Base-by-base conservation (phyloP, 2,113 vertebrate species). In the Oryzias javanicus region DNA sequence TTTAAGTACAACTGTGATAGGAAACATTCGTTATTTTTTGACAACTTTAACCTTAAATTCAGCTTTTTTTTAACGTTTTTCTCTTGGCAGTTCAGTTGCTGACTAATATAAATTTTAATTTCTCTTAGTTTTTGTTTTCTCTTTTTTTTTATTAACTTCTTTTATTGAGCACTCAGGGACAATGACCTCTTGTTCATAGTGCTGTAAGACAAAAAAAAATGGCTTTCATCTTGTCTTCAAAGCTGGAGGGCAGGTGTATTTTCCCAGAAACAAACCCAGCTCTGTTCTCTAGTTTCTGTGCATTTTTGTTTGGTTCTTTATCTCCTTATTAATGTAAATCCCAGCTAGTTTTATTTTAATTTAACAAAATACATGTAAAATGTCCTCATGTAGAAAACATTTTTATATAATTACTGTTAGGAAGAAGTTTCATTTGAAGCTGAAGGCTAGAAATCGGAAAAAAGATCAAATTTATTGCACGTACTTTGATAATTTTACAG, bases 191-290 rank as follows among this genome's bases (percentile, higher is more conserved):
- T 87, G 86, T 78, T 86, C 45, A 49, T 67, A 73, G 86, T 82
- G 72, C 72, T 82, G 62, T 82, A 65, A 85, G 35, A 12, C 29
- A 35, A 35, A 82, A 79, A n/a, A 83, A 55, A 64, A 73, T 80
- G 60, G 73, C 89, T 90, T 90, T 92, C 70, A 92, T 92, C 88
- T 88, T 1, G 6, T 58, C 87, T 90, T 91, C 90, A 91, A 91
- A 89, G 90, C 83, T 57, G 45, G 14, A 46, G 47, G 80, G 78
- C 90, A 92, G 91, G 87, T 92, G 89, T 80, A 60, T 70, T 46
- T 54, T 35, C 29, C 45, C 22, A 13, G 25, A 66, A 35, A 82
- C 83, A 80, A 69, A 71, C 67, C 54, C 49, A 6, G 5, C 58
- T 70, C 58, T 76, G n/a, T 78, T 29, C 52, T 45, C 3, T 53